Base-by-base conservation (phyloP, 2,797 vertebrate species). In the Brachyrhaphis roseni region DNA sequence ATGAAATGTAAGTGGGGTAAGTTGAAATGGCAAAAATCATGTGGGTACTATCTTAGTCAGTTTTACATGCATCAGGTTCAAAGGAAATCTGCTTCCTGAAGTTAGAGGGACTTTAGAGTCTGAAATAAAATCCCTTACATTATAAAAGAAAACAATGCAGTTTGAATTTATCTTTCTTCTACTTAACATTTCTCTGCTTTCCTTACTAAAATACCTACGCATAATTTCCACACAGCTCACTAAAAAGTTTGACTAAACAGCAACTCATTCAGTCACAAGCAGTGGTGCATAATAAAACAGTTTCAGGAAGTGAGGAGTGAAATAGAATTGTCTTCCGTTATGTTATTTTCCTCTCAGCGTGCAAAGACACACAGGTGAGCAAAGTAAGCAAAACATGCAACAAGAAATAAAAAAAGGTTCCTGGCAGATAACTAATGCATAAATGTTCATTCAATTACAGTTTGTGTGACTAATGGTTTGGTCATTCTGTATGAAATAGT, bases 191-290 rank as follows among this genome's bases (percentile, higher is more conserved):
- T 31, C 59, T 84, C 74, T 31, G 74, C 77, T 79, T 78, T 82
- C 51, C 66, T 76, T 80, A 59, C 64, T 45, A 34, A 78, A 88
- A 82, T 76, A 78, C 59, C 74, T 75, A 55, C 76, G 73, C 80
- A 88, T 79, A 81, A 86, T 88, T 92, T 85, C 59, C 78, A 75
- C 47, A 62, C 77, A 74, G 51, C 74, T 84, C 72, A 31, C 78
- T 72, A 75, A 78, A 82, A 87, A 83, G 75, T 92, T 87, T 77
- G 74, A 80, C 71, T 78, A 80, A 88, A 87, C 82, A 78, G 84
- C 82, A 88, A 85, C 88, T 93, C 92, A 86, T 89, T 90, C 78
- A 89, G 88, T 93, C 88, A 91, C 88, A 87, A 83, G 82, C 87
- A 76, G 76, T 39, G 62, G 39, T 31, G 84, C 82, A 86, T 77